phyloP scores from a whole-genome alignment of 2,113 vertebrate species.

The Malaclemys terrapin region DNA sequence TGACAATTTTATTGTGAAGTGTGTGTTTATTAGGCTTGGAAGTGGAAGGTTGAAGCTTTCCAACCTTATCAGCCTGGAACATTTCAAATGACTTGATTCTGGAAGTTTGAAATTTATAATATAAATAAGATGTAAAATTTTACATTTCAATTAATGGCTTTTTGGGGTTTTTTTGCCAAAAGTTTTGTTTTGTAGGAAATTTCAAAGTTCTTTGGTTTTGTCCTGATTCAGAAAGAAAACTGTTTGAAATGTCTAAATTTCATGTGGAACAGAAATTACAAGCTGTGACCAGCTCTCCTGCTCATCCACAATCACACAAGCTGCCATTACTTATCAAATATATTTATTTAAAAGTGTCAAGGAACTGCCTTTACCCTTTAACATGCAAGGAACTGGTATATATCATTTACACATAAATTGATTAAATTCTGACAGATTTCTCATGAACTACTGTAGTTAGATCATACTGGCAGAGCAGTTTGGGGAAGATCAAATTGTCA shows the following conservation, averaged over 20 bases:
- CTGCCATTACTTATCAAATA: background rate
- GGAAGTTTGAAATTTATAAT: background rate
- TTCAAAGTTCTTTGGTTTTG: background rate
- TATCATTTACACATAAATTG: background rate
- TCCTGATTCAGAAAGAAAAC: background rate
- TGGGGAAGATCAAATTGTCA: background rate
- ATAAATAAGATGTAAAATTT: background rate
- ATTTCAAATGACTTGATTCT: background rate
- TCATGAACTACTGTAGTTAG: fast-evolving
- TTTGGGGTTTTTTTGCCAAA: background rate
- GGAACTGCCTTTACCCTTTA: background rate
- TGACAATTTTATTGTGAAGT: background rate
- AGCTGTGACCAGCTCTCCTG: background rate
- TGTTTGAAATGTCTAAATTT: background rate
- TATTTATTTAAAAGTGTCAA: background rate
- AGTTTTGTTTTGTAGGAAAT: background rate
- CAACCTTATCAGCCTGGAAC: background rate
- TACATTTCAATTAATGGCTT: no score
- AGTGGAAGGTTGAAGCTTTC: background rate
- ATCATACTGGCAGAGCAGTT: background rate
- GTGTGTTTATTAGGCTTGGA: background rate
- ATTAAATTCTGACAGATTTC: background rate
- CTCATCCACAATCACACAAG: background rate
- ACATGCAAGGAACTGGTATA: background rate
- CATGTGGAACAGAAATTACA: background rate